Percentiles rank a stretch among this genome's conserved stretches.
Evolutionary conservation across 2,797 vertebrate species (phyloP).

Genomic region (Monodelphis domestica): DNA sequence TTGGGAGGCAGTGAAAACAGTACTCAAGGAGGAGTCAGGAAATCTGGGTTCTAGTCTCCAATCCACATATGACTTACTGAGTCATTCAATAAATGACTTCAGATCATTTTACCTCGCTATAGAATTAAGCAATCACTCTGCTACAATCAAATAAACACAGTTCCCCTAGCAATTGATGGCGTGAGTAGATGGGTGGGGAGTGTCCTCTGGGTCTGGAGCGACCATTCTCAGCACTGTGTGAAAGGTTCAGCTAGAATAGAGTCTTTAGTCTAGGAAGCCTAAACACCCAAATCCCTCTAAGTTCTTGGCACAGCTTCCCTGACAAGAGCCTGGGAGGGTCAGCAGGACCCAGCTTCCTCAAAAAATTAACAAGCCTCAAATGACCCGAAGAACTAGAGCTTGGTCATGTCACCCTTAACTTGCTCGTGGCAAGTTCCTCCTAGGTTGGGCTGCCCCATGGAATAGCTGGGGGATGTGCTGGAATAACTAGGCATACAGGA

Average conservation of each 20-base stretch:
- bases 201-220: background rate
- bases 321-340: background rate
- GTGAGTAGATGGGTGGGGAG: background rate
- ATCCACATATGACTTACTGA: slow-evolving; percentile 30
- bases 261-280: background rate
- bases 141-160: slow-evolving; percentile 13
- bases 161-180: background rate
- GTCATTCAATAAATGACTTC: slow-evolving; percentile 25
- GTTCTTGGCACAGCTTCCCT: background rate
- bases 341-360: background rate
- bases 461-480: background rate
- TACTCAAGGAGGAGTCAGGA: slow-evolving; percentile 5
- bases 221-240: background rate
- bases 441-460: background rate
- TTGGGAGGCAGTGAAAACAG: slow-evolving; percentile 33
- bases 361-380: background rate
- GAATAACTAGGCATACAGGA: background rate
- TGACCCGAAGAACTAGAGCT: background rate
- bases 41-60: slow-evolving; percentile 11
- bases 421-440: background rate
- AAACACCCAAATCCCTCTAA: background rate
- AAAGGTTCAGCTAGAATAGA: background rate
- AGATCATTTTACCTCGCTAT: slow-evolving; percentile 6
- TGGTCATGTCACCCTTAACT: background rate
- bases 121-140: background rate